Evolutionary conservation across 2,113 vertebrate species (phyloP), one percentile per base, ranked within the genome.

Genomic region (Semnopithecus entellus): DNA sequence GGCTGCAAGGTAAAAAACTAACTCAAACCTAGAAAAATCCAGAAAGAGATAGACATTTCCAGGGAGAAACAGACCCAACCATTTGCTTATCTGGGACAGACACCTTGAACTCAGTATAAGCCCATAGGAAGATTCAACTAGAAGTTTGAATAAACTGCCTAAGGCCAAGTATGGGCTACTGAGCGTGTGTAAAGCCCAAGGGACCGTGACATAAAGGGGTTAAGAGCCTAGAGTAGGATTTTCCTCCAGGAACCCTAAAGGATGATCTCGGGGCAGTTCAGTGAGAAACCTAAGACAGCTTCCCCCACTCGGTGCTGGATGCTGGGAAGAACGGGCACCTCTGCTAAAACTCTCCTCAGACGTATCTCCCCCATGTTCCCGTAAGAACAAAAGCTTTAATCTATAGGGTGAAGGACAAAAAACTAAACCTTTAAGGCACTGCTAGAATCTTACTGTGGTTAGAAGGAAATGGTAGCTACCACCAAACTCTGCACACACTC

Each of bases 61-160:
- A 1, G 8, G 76, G 10, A 79, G 61, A 66, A 82, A 40, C 0
- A 2, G 66, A 5, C 10, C 8, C 3, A n/a, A 8, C 45, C 7
- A 16, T 6, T 12, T 73, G 35, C 35, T 43, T 30, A 5, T 30
- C 40, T 55, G n/a, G 72, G 50, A 7, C 27, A 79, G 86, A 45
- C 3, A 35, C 38, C 18, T 1, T 9, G 30, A 30, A 1, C 1
- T 2, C 30, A 12, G 18, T 17, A 18, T 22, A 0, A 32, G 70
- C 35, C 20, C 43, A 22, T 0, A 22, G n/a, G 23, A 35, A 45
- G 86, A 30, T 48, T 27, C 25, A 20, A 13, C 52, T 50, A 1
- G 17, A 43, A 32, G 86, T 6, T 38, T 40, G 4, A 11, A 7
- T 18, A n/a, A 81, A 17, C 8, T 5, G 7, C 13, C 40, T 0